These are phyloP conservation scores for Platycercus adscitus DNA, from an alignment of 2,113 vertebrate genomes.

Conservation along the genomic window DNA sequence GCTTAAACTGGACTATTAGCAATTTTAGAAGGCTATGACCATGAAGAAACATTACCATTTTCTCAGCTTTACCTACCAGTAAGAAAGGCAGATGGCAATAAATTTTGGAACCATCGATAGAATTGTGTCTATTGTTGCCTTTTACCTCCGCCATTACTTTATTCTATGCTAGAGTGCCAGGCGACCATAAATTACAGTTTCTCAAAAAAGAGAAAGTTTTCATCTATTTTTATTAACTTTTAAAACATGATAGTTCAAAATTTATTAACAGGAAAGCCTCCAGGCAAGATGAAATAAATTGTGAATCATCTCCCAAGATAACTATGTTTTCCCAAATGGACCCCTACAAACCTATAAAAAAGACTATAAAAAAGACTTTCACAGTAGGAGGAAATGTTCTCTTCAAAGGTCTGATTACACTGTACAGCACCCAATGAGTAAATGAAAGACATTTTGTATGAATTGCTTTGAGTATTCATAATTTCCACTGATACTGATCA, in stretches of 20 bases:
- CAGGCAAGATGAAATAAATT: slow-evolving; percentile 8
- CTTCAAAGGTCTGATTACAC: background rate
- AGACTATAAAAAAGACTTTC: background rate
- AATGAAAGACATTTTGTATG: background rate
- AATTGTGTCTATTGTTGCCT: background rate
- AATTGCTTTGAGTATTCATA: background rate
- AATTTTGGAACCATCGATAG: background rate
- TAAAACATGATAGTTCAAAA: background rate
- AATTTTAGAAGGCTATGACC: background rate
- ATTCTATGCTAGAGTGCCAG: background rate
- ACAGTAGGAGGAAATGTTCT: background rate
- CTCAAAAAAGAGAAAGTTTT: background rate
- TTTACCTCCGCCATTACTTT: background rate
- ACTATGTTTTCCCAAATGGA: background rate
- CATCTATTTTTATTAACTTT: background rate
- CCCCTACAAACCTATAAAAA: background rate
- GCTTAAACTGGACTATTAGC: background rate
- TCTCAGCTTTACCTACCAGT: background rate
- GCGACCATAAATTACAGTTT: background rate
- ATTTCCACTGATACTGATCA: background rate
- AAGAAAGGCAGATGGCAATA: background rate
- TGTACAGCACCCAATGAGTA: background rate
- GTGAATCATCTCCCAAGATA: slow-evolving; percentile 11
- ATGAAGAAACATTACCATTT: background rate
- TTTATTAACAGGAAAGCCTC: background rate